phyloP scores from a whole-genome alignment of 2,113 vertebrate genomes.

The Rallus limicola region DNA sequence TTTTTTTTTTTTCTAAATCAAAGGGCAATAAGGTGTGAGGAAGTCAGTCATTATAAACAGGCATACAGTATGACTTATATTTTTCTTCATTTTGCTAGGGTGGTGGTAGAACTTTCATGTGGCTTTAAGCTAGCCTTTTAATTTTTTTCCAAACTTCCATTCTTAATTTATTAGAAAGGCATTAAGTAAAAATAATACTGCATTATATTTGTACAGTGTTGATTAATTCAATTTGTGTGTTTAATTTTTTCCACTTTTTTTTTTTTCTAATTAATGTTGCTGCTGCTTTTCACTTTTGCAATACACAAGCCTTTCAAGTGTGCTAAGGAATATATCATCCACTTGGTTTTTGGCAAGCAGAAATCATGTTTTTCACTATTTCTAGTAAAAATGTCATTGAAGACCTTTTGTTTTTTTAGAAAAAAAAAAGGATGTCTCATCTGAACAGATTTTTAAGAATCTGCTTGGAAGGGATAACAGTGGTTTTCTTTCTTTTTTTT shows the following conservation, averaged over 20 bases:
- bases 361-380: conserved; percentile 34
- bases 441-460: conserved; percentile 67
- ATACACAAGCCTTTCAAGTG: background rate
- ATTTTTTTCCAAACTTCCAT: background rate
- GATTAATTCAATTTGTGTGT: background rate
- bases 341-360: conserved; percentile 21
- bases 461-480: conserved; percentile 30
- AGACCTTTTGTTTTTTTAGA: conserved; percentile 17
- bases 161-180: background rate
- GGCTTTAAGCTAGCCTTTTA: background rate
- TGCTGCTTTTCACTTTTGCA: background rate
- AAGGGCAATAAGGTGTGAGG: background rate
- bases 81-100: background rate
- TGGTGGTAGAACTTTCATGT: background rate
- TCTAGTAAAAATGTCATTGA: conserved; percentile 38
- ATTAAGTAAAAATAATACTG: background rate
- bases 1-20: background rate
- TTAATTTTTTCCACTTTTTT: background rate
- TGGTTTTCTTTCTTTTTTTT: background rate
- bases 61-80: background rate
- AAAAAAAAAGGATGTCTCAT: conserved; percentile 20
- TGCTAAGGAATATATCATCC: background rate
- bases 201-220: background rate
- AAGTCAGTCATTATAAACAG: background rate
- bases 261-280: background rate